These are phyloP conservation scores for Tinea trinotella DNA, from an alignment of 2,888 invertebrate species.

Conservation along the genomic window DNA sequence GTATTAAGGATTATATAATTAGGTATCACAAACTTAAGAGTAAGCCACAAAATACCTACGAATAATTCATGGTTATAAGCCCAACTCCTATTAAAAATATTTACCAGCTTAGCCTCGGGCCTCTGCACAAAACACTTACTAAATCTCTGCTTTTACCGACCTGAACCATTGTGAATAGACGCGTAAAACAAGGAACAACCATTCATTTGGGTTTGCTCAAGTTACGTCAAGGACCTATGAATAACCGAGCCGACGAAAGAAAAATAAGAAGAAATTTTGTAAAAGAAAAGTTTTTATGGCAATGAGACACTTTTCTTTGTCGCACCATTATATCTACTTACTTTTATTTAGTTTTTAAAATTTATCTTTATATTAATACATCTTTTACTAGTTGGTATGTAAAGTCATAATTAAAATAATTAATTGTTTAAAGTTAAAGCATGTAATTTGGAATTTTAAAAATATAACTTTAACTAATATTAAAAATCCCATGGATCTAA, in stretches of 20 bases:
- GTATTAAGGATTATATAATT: too few species aligned
- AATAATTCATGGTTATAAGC: neutral
- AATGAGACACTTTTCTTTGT: neutral
- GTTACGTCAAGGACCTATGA: slow-evolving; percentile 67
- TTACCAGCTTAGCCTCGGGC: neutral
- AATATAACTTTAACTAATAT: neutral
- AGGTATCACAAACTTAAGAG: neutral
- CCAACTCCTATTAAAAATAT: neutral
- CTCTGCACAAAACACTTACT: neutral
- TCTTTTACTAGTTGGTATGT: too few species aligned
- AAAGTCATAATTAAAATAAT: neutral
- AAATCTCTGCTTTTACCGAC: slow-evolving; percentile 61
- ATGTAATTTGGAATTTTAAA: neutral
- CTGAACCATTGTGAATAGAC: slow-evolving; percentile 65
- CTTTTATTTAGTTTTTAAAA: neutral
- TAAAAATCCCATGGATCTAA: slow-evolving; percentile 36
- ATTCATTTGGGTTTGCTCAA: slow-evolving; percentile 67
- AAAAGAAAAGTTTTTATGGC: slow-evolving; percentile 32
- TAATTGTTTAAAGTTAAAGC: neutral
- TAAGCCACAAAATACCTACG: neutral
- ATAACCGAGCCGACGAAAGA: slow-evolving; percentile 54
- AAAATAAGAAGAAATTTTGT: slow-evolving; percentile 58
- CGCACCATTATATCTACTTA: neutral
- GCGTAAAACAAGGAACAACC: slow-evolving; percentile 71
- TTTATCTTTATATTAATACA: too few species aligned